Evolutionary conservation across 2,113 vertebrate genomes (phyloP).

Genomic region (Callithrix jacchus): DNA sequence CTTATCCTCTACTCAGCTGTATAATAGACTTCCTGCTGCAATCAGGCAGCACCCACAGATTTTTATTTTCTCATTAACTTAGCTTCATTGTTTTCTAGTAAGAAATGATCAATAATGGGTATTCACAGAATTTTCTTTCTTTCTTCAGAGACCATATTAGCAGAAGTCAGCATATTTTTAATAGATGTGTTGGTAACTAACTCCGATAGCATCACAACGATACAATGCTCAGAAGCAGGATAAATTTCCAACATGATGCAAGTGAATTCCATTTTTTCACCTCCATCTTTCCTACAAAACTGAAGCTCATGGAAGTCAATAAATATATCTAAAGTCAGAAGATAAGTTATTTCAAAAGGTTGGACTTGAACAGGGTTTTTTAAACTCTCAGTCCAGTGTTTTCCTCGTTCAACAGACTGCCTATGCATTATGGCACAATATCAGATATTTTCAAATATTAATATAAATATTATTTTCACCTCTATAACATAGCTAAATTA

Average conservation of each 20-base stretch:
- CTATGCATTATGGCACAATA: background rate
- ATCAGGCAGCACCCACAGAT: background rate
- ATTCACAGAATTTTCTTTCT: background rate
- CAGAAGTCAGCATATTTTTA: conserved; percentile 19
- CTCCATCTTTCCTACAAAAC: background rate
- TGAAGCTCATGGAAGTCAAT: background rate
- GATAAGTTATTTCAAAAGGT: background rate
- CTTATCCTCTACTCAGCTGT: background rate
- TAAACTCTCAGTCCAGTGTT: background rate
- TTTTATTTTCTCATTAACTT: background rate
- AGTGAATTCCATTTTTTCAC: background rate
- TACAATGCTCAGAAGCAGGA: background rate
- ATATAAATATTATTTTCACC: background rate
- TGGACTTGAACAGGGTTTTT: background rate
- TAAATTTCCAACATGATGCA: background rate
- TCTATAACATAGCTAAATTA: background rate
- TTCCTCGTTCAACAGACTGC: background rate
- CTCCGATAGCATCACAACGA: background rate
- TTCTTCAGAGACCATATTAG: background rate
- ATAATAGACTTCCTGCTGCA: background rate
- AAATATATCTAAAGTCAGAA: background rate
- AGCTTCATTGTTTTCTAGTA: background rate
- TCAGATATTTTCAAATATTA: background rate
- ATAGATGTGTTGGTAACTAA: background rate
- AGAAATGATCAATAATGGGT: background rate